Base-by-base conservation (phyloP, 1,140 invertebrate species). In the Delia radicum region DNA sequence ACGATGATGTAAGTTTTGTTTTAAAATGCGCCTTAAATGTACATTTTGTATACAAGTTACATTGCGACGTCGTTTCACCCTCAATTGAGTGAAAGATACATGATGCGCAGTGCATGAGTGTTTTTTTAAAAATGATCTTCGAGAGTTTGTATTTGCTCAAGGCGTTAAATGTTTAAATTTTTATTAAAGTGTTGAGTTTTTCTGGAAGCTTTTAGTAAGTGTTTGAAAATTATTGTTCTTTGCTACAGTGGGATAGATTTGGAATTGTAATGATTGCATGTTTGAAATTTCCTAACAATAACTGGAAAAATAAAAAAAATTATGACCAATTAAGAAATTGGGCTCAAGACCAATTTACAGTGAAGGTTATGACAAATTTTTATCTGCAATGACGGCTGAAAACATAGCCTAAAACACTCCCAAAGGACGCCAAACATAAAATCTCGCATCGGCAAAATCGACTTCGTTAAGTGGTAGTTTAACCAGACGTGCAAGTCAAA, bases 151-250 rank as follows among this genome's bases (percentile, higher is more conserved):
- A 12, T 63, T 24, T 21, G 65, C 29, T 24, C 2, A n/a, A 24
- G 18, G 29, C 65, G 21, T 33, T n/a, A 21, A n/a, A 67, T 67
- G 28, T 31, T 6, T 31, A 67, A 21, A 67, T 7, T 67, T 29
- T 15, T 2, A 67, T 67, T 37, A 69, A 69, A 69, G 65, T 69
- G 31, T 69, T 69, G 29, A 69, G 65, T 69, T 69, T 69, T 69
- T 69, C 65, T 69, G 65, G 65, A 69, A 69, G 65, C 65, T 69
- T 37, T 33, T 69, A 7, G 29, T 21, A 37, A 29, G 65, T 69
- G 65, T 69, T 33, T 13, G 37, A 37, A 21, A 37, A 24, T 69
- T 33, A 33, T 33, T 69, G 29, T 69, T 69, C 65, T 69, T 37
- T 0, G n/a, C n/a, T 31, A 67, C 63, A 67, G n/a, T 69, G 65